These are phyloP conservation scores for Acrossocheilus wenchowensis DNA, from an alignment of 2,797 vertebrate genomes.

Conservation along the genomic window DNA sequence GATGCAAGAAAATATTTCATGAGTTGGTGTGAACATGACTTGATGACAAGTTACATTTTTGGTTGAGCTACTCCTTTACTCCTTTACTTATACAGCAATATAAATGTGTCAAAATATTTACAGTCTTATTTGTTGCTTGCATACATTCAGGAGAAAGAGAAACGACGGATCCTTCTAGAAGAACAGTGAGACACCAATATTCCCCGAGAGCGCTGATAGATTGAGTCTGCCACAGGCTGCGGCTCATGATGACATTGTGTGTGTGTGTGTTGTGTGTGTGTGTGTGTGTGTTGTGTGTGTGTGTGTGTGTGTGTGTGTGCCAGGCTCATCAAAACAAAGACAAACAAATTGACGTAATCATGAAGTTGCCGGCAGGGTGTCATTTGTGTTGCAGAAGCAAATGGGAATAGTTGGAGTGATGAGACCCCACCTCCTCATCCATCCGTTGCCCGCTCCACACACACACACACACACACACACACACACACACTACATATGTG, in stretches of 20 bases:
- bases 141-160: not conserved
- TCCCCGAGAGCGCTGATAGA: slow-evolving; percentile 52
- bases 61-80: no score
- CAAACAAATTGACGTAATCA: slow-evolving; percentile 64
- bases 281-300: not conserved
- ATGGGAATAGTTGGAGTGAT: slow-evolving; percentile 62
- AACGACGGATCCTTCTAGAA: slow-evolving; percentile 47
- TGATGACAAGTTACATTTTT: not conserved
- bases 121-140: not conserved
- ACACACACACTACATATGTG: slow-evolving; percentile 21
- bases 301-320: not conserved
- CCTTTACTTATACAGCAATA: not conserved
- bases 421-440: slow-evolving; percentile 45
- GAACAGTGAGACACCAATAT: slow-evolving; percentile 45
- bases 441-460: slow-evolving; percentile 21
- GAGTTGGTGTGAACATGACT: not conserved
- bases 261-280: not conserved
- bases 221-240: slow-evolving; percentile 40
- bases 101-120: not conserved
- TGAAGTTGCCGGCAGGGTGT: slow-evolving; percentile 66
- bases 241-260: slow-evolving; percentile 21
- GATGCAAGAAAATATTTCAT: not conserved
- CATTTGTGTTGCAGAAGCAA: slow-evolving; percentile 70
- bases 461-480: slow-evolving; percentile 4
- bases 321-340: slow-evolving; percentile 56